Base-by-base conservation (phyloP, 2,888 invertebrate species). In the Boloria euphrosyne region DNA sequence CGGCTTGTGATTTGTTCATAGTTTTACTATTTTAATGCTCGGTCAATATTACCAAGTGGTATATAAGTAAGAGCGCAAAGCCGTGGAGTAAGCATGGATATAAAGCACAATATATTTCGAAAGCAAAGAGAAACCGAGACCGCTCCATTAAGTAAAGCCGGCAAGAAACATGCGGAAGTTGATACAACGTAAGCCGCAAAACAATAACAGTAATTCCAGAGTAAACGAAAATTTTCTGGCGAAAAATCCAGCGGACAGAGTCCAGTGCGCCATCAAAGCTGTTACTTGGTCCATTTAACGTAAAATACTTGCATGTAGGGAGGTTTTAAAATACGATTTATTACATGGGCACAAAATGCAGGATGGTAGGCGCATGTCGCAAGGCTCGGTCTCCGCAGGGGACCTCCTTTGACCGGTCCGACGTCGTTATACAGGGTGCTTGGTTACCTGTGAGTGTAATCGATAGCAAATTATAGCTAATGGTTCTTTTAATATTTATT, bases 201-300 rank as follows among this genome's bases (percentile, higher is more conserved):
- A 83, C 86, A 84, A 87, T 86, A 87, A 86, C 82, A 85, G 83
- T 89, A 87, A 84, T 83, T 88, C 77, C 77, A 76, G 76, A 81
- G 82, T 80, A 86, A 84, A 81, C 83, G 83, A 82, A 86, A 83
- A 85, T 84, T 79, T 83, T 78, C 77, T 79, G 76, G 80, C 80
- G 83, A 88, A 87, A 86, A 88, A 87, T 85, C 81, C 76, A 76
- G 76, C 79, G 83, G 83, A 83, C 83, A 75, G 79, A 75, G 81
- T 80, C 85, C 83, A 78, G 73, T 71, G 76, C 78, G 81, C 83
- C 80, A 85, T 86, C 87, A 80, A 77, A 81, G 78, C 85, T 84
- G 85, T 86, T 87, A 87, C 85, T 84, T 85, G 89, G 85, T 80
- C 90, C 87, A 89, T 90, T 90, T 83, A 89, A 89, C 88, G 81